These are phyloP conservation scores for Lasioglossum figueresi DNA, from an alignment of 2,888 invertebrate genomes.

Conservation along the genomic window DNA sequence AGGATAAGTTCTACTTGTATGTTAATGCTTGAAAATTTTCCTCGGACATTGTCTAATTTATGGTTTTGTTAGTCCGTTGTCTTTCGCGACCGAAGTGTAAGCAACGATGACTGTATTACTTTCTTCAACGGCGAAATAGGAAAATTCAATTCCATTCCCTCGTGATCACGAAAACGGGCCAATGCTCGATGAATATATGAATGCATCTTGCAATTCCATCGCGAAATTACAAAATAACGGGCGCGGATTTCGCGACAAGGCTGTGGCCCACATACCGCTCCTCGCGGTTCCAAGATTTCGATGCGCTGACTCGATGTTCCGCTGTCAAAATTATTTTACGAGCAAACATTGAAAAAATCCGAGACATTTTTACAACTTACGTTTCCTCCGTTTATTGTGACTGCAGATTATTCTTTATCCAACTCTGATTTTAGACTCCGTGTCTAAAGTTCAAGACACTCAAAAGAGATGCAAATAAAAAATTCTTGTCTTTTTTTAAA, in stretches of 20 bases:
- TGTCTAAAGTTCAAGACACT: too few relatives aligned
- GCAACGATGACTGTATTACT: not conserved
- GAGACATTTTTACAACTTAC: not conserved
- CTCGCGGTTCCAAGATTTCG: constrained; percentile 11
- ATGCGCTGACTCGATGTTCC: not conserved
- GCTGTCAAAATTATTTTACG: not conserved
- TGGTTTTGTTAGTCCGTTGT: not conserved
- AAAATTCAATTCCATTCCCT: not conserved
- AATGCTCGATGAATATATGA: constrained; percentile 28
- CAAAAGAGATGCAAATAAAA: not conserved
- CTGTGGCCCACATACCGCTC: constrained; percentile 53
- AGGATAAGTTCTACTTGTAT: not conserved
- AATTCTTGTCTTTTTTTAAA: not conserved
- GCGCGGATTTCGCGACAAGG: constrained; percentile 40
- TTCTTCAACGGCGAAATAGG: not conserved
- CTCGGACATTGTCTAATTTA: too few relatives aligned
- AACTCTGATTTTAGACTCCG: too few relatives aligned
- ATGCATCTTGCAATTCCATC: constrained; percentile 26
- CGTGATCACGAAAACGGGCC: constrained; percentile 25
- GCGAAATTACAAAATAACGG: constrained; percentile 49
- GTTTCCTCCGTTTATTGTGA: not conserved
- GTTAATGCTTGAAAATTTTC: too few relatives aligned
- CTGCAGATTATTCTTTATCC: too few relatives aligned
- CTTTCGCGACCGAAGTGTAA: not conserved
- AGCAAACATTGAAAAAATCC: not conserved